These are phyloP conservation scores for Agraylea sexmaculata DNA, from an alignment of 1,140 invertebrate species.

Conservation along the genomic window DNA sequence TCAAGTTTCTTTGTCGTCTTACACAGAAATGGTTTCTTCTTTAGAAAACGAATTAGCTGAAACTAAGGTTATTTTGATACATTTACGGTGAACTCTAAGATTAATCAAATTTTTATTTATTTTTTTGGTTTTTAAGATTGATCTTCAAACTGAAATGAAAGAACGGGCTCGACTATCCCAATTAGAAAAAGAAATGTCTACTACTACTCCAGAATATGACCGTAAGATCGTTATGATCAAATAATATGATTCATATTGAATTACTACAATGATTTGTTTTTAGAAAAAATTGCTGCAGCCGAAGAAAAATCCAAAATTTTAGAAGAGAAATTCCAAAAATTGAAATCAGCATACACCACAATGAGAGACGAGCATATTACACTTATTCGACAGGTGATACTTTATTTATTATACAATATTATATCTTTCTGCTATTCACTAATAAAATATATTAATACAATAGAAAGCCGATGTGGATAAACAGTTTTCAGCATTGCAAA, in stretches of 20 bases:
- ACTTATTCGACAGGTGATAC: constrained; percentile 66
- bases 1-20: constrained; percentile 29
- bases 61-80: constrained; percentile 10
- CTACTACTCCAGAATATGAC: constrained; percentile 35
- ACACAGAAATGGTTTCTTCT: constrained; percentile 36
- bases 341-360: constrained; percentile 91
- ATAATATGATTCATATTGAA: constrained; percentile 1
- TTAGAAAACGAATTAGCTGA: constrained; percentile 41
- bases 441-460: constrained; percentile 15
- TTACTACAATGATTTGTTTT: constrained; percentile 22
- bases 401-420: constrained; percentile 5
- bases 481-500: constrained; percentile 38
- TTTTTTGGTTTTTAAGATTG: constrained; percentile 22
- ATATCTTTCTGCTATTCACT: neutral
- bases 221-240: constrained; percentile 26
- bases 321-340: constrained; percentile 92
- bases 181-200: constrained; percentile 6
- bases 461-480: constrained; percentile 84
- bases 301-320: constrained; percentile 63
- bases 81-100: neutral
- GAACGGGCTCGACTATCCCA: constrained; percentile 27
- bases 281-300: constrained; percentile 62
- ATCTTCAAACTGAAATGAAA: constrained; percentile 31
- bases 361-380: constrained; percentile 91
- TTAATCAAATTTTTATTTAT: constrained; percentile 8